These are phyloP conservation scores for Amyelois transitella DNA, from an alignment of 1,140 invertebrate genomes.

Conservation along the genomic window DNA sequence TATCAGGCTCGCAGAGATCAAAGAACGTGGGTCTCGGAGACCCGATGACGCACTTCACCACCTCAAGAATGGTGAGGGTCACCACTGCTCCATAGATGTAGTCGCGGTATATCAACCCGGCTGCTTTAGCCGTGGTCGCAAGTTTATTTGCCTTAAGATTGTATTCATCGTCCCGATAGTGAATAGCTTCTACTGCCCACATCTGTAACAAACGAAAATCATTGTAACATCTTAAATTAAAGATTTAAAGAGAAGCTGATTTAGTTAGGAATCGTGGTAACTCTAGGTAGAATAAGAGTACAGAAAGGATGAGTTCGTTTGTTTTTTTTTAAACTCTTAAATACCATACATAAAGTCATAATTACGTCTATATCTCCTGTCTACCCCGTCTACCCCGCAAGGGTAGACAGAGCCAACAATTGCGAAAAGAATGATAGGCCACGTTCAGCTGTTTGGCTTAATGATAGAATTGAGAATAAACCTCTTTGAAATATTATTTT, in stretches of 20 bases:
- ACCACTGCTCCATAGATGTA: slow-evolving; percentile 75
- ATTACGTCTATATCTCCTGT: no score
- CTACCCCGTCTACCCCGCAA: no score
- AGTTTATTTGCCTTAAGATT: slow-evolving; percentile 56
- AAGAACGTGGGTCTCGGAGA: slow-evolving; percentile 84
- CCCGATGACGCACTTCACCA: slow-evolving; percentile 79
- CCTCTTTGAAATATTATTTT: no score
- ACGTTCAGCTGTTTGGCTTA: no score
- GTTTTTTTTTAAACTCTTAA: no score
- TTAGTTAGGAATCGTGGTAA: background rate
- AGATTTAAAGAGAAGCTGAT: no score
- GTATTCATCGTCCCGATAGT: slow-evolving; percentile 57
- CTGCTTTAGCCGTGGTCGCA: slow-evolving; percentile 35
- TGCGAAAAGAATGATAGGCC: no score
- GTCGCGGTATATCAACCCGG: slow-evolving; percentile 75
- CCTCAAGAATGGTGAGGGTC: slow-evolving; percentile 75
- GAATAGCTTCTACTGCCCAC: slow-evolving; percentile 53
- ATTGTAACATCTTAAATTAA: no score
- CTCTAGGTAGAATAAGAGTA: background rate
- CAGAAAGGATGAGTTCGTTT: no score
- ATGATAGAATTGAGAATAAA: no score
- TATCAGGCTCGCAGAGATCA: slow-evolving; percentile 79
- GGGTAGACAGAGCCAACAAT: no score
- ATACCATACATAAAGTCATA: no score
- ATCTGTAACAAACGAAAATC: slow-evolving; percentile 33